Evolutionary conservation across 2,888 invertebrate species (phyloP).

Genomic region (Polylopha cassiicola): DNA sequence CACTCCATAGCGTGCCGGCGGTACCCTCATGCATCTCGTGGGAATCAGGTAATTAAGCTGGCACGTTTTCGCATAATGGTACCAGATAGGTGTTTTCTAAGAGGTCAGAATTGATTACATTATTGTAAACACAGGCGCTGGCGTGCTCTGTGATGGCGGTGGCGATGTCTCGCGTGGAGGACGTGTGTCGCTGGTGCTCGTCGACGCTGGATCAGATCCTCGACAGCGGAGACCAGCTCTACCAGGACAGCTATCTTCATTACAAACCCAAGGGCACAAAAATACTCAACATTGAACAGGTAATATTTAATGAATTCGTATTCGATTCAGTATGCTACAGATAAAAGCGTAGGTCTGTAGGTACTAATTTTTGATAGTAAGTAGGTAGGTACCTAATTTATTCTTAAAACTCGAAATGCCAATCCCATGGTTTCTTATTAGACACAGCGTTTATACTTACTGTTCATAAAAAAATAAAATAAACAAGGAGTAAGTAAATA

Average conservation of each 20-base stretch:
- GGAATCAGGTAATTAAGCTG: constrained; percentile 53
- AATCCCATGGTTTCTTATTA: too few relatives aligned
- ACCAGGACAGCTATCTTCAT: constrained; percentile 78
- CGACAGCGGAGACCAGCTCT: constrained; percentile 77
- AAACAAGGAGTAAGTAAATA: too few relatives aligned
- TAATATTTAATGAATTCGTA: constrained; percentile 19
- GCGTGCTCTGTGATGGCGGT: constrained; percentile 72
- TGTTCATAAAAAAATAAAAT: too few relatives aligned
- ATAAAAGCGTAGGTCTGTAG: too few relatives aligned
- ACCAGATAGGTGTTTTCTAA: too few relatives aligned
- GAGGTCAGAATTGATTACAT: too few relatives aligned
- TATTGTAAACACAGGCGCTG: constrained; percentile 53
- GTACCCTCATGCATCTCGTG: constrained; percentile 63
- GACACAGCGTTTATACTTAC: too few relatives aligned
- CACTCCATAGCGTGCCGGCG: constrained; percentile 62
- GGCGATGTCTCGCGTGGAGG: constrained; percentile 72
- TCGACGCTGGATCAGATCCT: constrained; percentile 74
- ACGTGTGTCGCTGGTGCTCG: constrained; percentile 73
- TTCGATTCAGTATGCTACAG: neutral
- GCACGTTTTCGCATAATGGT: too few relatives aligned
- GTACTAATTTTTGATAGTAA: too few relatives aligned
- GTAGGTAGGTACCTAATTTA: too few relatives aligned
- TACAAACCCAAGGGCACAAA: constrained; percentile 50
- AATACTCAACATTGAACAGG: constrained; percentile 53
- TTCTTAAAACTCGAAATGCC: too few relatives aligned